Evolutionary conservation across 2,113 vertebrate species (phyloP).

Genomic region (Dicaeum eximium): DNA sequence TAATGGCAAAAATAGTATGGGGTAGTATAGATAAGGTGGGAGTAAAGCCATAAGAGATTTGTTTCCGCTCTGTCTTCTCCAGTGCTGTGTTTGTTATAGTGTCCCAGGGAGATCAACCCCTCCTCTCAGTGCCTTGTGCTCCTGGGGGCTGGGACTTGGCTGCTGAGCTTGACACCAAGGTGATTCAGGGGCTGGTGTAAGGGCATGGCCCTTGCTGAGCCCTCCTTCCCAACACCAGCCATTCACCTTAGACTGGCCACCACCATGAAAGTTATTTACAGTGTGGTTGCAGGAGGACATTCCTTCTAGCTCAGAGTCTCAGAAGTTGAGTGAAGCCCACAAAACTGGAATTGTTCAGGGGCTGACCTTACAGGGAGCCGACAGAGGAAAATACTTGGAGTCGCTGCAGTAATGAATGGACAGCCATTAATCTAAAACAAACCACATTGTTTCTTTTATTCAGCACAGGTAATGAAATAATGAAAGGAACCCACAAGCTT

Average conservation of each 20-base stretch:
- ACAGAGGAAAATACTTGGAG: neutral
- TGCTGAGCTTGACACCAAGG: rapidly evolving
- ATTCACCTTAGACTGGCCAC: conserved; percentile 5
- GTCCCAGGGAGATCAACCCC: neutral
- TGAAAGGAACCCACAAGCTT: conserved; percentile 55
- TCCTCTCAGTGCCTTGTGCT: neutral
- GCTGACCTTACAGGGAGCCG: conserved; percentile 14
- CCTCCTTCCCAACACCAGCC: neutral
- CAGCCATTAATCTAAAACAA: conserved; percentile 59
- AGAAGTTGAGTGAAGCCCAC: conserved; percentile 22
- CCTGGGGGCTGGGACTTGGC: neutral
- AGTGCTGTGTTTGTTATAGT: neutral
- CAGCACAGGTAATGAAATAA: conserved; percentile 44
- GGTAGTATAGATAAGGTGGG: neutral
- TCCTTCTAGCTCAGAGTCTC: conserved; percentile 11
- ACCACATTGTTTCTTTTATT: conserved; percentile 60
- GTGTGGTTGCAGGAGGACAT: conserved; percentile 26
- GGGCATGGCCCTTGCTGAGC: neutral
- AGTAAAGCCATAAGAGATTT: neutral
- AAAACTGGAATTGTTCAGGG: conserved; percentile 6
- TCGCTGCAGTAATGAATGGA: conserved; percentile 35
- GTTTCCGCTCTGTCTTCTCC: neutral
- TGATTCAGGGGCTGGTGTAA: neutral
- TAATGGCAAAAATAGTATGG: neutral
- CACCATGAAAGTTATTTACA: conserved; percentile 32